Evolutionary conservation across 2,888 invertebrate genomes (phyloP), one percentile per base, ranked within the genome.

Genomic region (Peribatodes rhomboidaria): DNA sequence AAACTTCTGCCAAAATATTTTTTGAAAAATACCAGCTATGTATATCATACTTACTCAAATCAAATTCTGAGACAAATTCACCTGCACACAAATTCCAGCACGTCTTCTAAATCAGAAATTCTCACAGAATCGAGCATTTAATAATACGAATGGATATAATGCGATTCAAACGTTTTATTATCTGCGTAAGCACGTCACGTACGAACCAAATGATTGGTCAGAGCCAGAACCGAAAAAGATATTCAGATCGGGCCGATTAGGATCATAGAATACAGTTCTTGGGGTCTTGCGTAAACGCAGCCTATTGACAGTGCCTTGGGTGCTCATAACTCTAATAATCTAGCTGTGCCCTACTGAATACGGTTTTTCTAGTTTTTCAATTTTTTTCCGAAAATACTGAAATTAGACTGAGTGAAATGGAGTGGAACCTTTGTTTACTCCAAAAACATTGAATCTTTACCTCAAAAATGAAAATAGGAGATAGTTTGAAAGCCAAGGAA

Each of bases 121-220:
- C 92, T 90, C 92, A 91, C 92, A 91, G 90, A 89, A 82, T 82
- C 79, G 80, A 84, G 76, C 92, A 92, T 92, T 92, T 92, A 91
- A 93, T 93, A 86, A 90, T 86, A 85, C 85, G 88, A 91, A 88
- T 88, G 83, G 82, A 71, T 81, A 87, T 91, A 90, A 91, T 91
- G 82, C 83, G 85, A 85, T 89, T 85, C 88, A 89, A 92, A 89
- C 87, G 88, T 88, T 93, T 90, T 86, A 90, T 89, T 88, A 84
- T 86, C 85, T 76, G 76, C 81, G 83, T 92, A 92, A 92, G 88
- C 92, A 88, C 89, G 78, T 92, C 92, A 92, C 93, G 93, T 93
- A 90, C 86, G 82, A 78, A 76, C 82, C 83, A 91, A 93, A 92
- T 90, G 84, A 91, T 84, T 83, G 88, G 87, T 84, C 87, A 71